These are phyloP conservation scores for Sternarchorhynchus goeldii DNA, from an alignment of 2,797 vertebrate species.

Conservation along the genomic window DNA sequence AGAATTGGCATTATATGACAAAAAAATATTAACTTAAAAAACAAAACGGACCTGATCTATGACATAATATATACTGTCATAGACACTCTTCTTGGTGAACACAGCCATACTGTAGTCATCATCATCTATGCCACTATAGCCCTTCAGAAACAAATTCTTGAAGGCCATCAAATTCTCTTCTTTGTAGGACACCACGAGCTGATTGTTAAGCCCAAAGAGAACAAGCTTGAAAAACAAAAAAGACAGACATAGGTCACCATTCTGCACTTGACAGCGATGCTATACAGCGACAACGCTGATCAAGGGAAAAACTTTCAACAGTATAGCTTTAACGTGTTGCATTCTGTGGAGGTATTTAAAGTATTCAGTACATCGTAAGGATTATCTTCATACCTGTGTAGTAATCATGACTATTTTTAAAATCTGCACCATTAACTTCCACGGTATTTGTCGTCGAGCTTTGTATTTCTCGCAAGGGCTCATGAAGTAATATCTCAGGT, in stretches of 20 bases:
- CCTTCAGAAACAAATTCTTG: constrained; percentile 91
- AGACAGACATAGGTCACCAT: background rate
- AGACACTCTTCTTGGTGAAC: constrained; percentile 83
- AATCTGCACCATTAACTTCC: constrained; percentile 95
- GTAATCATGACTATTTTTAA: constrained; percentile 97
- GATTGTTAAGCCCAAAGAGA: constrained; percentile 93
- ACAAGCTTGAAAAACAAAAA: constrained; percentile 78
- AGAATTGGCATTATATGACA: background rate
- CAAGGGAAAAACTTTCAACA: too few species aligned
- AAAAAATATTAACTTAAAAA: too few species aligned
- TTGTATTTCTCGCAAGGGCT: constrained; percentile 96
- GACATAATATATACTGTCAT: constrained; percentile 83
- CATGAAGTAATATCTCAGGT: constrained; percentile 97
- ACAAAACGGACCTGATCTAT: constrained; percentile 83
- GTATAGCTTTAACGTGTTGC: background rate
- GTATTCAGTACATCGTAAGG: background rate
- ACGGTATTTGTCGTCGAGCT: constrained; percentile 85
- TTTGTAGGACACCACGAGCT: constrained; percentile 93
- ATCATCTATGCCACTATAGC: constrained; percentile 85
- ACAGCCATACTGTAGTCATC: constrained; percentile 87
- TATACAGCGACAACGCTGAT: background rate
- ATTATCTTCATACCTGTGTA: constrained; percentile 80
- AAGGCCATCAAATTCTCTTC: constrained; percentile 89
- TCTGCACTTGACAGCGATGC: background rate
- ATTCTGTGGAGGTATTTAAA: background rate